Percentiles rank a stretch among this genome's conserved stretches.
Evolutionary conservation across 2,888 invertebrate species (phyloP).

Genomic region (Habroteleia sp.): DNA sequence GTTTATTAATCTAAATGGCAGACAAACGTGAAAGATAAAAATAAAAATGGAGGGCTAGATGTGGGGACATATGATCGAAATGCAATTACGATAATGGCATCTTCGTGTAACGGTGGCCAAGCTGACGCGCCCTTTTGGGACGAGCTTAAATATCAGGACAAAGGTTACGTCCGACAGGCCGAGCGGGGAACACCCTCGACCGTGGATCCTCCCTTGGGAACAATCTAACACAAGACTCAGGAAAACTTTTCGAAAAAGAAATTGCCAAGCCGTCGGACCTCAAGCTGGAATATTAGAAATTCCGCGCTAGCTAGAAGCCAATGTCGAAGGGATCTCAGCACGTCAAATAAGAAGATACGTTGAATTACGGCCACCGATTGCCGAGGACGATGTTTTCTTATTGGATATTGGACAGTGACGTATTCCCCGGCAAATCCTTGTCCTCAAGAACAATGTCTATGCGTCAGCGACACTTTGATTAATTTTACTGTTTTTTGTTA

Average conservation of each 20-base stretch:
- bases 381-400: conserved; percentile 63
- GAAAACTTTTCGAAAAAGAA: conserved; percentile 69
- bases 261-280: conserved; percentile 70
- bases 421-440: conserved; percentile 53
- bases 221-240: conserved; percentile 65
- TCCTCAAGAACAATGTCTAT: conserved; percentile 51
- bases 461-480: conserved; percentile 58
- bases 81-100: conserved; percentile 66
- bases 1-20: conserved; percentile 1
- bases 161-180: conserved; percentile 66
- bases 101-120: conserved; percentile 61
- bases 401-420: conserved; percentile 64
- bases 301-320: conserved; percentile 64
- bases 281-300: conserved; percentile 69
- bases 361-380: conserved; percentile 65
- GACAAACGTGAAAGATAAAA: neutral
- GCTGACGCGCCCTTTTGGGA: conserved; percentile 65
- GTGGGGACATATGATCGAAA: conserved; percentile 61
- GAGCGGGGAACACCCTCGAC: conserved; percentile 57
- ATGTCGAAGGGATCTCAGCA: conserved; percentile 64
- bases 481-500: conserved; percentile 47
- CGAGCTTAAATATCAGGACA: conserved; percentile 68
- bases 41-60: conserved; percentile 44
- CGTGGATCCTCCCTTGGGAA: conserved; percentile 64
- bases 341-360: conserved; percentile 66